These are phyloP conservation scores for Neolamprologus hecqui DNA, from an alignment of 2,113 vertebrate species.

Conservation along the genomic window DNA sequence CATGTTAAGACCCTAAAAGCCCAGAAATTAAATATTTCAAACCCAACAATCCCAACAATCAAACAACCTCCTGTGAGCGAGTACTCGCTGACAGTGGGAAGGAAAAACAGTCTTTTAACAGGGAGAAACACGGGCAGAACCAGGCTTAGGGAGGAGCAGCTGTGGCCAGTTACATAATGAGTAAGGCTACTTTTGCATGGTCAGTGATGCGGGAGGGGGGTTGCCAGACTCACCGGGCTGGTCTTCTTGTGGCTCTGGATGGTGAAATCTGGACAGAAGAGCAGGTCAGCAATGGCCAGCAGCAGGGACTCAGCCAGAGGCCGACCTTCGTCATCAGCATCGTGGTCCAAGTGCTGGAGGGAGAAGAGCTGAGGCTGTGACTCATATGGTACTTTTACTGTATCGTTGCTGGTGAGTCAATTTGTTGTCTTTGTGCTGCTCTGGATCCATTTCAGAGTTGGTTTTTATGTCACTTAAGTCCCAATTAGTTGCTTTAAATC, in stretches of 20 bases:
- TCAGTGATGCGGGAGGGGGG: rapidly evolving
- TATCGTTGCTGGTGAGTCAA: rapidly evolving
- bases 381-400: rapidly evolving
- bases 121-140: neutral
- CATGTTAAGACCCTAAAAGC: neutral
- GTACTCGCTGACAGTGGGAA: neutral
- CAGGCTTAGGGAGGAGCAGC: rapidly evolving
- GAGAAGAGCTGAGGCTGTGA: neutral
- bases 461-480: neutral
- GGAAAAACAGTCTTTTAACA: neutral
- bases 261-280: slow-evolving; percentile 95
- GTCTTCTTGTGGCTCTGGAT: slow-evolving; percentile 81
- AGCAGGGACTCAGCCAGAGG: slow-evolving; percentile 89
- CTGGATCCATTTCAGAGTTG: neutral
- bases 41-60: neutral
- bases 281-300: slow-evolving; percentile 86
- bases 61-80: rapidly evolving
- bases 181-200: neutral
- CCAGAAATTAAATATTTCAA: neutral
- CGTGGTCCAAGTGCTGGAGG: slow-evolving; percentile 54
- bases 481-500: neutral
- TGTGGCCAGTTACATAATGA: neutral
- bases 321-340: slow-evolving; percentile 71
- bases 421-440: neutral
- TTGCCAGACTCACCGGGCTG: slow-evolving; percentile 43